These are phyloP conservation scores for Drosophila peninsularis DNA, from an alignment of 2,888 invertebrate species.

Conservation along the genomic window DNA sequence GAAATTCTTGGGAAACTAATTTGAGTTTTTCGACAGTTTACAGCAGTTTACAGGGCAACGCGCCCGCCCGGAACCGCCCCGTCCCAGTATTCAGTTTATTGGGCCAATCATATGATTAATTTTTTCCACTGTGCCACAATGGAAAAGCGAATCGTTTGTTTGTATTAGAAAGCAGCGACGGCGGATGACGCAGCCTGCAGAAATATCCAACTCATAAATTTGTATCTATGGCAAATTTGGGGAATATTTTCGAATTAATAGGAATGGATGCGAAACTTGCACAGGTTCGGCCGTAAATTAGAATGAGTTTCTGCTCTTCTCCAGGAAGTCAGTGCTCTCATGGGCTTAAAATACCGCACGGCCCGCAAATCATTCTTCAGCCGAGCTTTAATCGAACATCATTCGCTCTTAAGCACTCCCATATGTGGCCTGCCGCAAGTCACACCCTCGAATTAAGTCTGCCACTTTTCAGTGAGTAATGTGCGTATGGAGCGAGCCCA, in stretches of 20 bases:
- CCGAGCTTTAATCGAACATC: slow-evolving; percentile 46
- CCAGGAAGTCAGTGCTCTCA: slow-evolving; percentile 7
- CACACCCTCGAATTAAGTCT: slow-evolving; percentile 77
- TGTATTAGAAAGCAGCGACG: slow-evolving; percentile 43
- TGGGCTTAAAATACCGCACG: slow-evolving; percentile 10
- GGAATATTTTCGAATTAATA: slow-evolving; percentile 13
- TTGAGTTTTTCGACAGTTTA: slow-evolving; percentile 57
- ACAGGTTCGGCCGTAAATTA: neutral
- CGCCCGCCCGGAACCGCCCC: slow-evolving; percentile 11
- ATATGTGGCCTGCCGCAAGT: slow-evolving; percentile 42
- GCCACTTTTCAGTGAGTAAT: slow-evolving; percentile 76
- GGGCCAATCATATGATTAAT: slow-evolving; percentile 78
- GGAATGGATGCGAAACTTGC: neutral
- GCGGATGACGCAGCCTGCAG: slow-evolving; percentile 50
- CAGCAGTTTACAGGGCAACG: slow-evolving; percentile 54
- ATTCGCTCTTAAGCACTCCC: slow-evolving; percentile 55
- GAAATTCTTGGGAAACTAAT: slow-evolving; percentile 48
- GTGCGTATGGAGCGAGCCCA: slow-evolving; percentile 51
- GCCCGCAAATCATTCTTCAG: slow-evolving; percentile 39
- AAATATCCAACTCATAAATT: slow-evolving; percentile 29
- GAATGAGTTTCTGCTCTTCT: slow-evolving; percentile 12
- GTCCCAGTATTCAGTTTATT: slow-evolving; percentile 56
- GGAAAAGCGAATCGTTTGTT: slow-evolving; percentile 46
- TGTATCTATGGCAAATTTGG: slow-evolving; percentile 17
- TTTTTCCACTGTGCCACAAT: slow-evolving; percentile 47